Evolutionary conservation across 2,797 vertebrate species (phyloP), one percentile per base, ranked within the genome.

Genomic region (Halcyon smyrnensis): DNA sequence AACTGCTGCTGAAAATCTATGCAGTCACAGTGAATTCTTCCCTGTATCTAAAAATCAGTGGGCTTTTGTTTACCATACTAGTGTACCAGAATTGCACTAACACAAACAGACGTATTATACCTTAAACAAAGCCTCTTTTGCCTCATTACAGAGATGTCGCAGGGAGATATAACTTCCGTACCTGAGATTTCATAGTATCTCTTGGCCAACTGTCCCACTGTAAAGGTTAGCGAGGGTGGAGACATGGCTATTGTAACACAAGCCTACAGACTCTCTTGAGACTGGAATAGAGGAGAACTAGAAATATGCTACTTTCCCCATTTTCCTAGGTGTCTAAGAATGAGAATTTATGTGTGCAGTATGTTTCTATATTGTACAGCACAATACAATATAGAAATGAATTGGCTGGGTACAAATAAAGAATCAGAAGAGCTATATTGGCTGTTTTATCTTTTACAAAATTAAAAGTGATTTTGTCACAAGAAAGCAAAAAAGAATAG

Each of bases 321-420:
- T 75, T 73, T 82, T 75, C 37, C 41, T 65, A n/a, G 25, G 32
- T 32, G 13, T 7, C 25, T 60, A 50, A 79, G 62, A 89, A 90
- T 23, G 23, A 67, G 20, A 70, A n/a, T 15, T 77, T 63, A 34
- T 0, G 0, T 15, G 3, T 69, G 78, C 23, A 9, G 7, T 20
- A 15, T 60, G 25, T 64, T 95, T 80, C 62, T 78, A 13, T 51
- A 48, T 11, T 54, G 11, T 65, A 43, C 14, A 65, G 7, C 9
- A 80, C 15, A 64, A 25, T 28, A 9, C 12, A 53, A 57, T 30
- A 18, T 41, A 82, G n/a, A 93, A 91, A 84, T 64, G 16, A 94
- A 86, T 32, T 5, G 24, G 1, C 12, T 83, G 20, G 2, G 7
- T 27, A 18, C 15, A 90, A 86, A 57, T 2, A 57, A 60, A 45